Evolutionary conservation across 2,797 vertebrate genomes (phyloP).

Genomic region (Vireo griseus): DNA sequence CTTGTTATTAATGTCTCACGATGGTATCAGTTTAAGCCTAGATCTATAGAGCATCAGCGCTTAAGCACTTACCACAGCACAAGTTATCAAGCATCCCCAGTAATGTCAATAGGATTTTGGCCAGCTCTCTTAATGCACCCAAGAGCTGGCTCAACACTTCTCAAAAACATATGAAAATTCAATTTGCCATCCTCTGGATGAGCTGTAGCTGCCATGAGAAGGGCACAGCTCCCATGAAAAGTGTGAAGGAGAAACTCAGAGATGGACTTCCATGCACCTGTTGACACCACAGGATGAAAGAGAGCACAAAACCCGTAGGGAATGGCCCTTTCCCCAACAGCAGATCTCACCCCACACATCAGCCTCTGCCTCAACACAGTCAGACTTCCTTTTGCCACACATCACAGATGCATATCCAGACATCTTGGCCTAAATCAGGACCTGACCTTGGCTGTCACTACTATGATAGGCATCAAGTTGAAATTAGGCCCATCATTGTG

Average conservation of each 20-base stretch:
- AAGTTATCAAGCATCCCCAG: neutral
- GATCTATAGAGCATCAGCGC: conserved; percentile 12
- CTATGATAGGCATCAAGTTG: neutral
- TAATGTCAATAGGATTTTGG: neutral
- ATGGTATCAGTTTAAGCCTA: conserved; percentile 24
- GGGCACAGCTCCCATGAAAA: neutral
- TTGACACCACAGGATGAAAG: neutral
- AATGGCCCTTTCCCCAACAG: neutral
- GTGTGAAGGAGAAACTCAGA: neutral
- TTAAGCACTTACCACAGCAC: conserved; percentile 2
- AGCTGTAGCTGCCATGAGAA: neutral
- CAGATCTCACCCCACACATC: neutral
- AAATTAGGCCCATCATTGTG: neutral
- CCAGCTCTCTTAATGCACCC: neutral
- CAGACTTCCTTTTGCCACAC: neutral
- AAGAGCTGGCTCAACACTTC: neutral
- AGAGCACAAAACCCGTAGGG: neutral
- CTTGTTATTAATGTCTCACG: conserved; percentile 13
- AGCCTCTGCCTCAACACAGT: neutral
- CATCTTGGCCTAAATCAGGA: neutral
- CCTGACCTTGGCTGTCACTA: neutral
- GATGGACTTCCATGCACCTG: neutral
- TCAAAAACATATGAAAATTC: neutral
- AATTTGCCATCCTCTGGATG: neutral
- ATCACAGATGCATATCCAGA: neutral